phyloP scores from a whole-genome alignment of 2,888 invertebrate genomes.

The Timema podura region DNA sequence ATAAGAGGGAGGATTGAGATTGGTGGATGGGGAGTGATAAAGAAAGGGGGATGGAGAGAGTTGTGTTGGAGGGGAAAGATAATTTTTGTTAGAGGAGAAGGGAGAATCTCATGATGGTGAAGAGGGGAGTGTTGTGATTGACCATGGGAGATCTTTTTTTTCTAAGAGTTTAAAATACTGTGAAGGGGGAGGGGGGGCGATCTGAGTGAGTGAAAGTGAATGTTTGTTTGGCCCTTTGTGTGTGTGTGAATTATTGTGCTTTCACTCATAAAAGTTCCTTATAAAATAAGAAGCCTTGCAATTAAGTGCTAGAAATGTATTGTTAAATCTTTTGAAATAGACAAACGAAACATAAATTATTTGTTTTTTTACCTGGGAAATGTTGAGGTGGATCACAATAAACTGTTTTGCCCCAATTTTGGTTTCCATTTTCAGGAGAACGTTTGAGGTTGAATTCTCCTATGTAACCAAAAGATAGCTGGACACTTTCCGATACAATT shows the following conservation, averaged over 20 bases:
- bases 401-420: constrained; percentile 91
- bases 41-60: no score
- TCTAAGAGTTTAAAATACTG: no score
- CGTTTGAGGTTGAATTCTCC: constrained; percentile 86
- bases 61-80: no score
- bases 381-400: constrained; percentile 91
- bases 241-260: background rate
- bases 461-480: constrained; percentile 82
- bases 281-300: background rate
- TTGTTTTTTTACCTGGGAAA: constrained; percentile 60
- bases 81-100: no score
- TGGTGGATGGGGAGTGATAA: no score
- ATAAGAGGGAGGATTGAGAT: no score
- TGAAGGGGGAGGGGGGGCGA: no score
- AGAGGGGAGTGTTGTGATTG: no score
- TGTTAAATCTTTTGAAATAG: background rate
- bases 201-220: no score
- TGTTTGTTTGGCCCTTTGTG: no score
- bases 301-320: background rate
- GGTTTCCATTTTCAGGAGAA: constrained; percentile 76
- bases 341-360: background rate
- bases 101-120: no score
- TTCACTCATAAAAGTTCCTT: background rate
- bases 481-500: constrained; percentile 82
- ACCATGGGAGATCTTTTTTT: no score